phyloP scores from a whole-genome alignment of 1,140 invertebrate genomes.

The Pseudomyrmex sp. region DNA sequence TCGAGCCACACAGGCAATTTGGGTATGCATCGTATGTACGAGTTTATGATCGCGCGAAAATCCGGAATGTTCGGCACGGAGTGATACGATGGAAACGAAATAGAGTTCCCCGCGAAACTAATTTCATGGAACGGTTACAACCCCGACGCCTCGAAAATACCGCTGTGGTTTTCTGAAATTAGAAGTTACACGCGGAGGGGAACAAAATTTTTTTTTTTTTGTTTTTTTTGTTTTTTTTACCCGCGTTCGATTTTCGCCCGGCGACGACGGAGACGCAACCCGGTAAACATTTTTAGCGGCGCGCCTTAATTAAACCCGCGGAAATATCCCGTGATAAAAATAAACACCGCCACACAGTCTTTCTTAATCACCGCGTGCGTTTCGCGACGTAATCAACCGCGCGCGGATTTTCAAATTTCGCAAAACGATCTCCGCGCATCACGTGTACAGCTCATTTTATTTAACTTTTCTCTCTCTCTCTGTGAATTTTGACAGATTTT shows the following conservation, averaged over 20 bases:
- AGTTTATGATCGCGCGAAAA: slow-evolving; percentile 77
- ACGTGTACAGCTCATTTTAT: not conserved
- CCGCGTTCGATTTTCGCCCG: slow-evolving; percentile 29
- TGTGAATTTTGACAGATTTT: not conserved
- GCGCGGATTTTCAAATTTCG: slow-evolving; percentile 3
- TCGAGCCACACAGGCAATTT: slow-evolving; percentile 74
- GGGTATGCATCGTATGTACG: slow-evolving; percentile 74
- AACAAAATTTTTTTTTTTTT: not conserved
- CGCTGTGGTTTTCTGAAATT: slow-evolving; percentile 71
- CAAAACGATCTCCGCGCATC: too few species aligned
- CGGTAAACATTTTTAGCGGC: slow-evolving; percentile 54
- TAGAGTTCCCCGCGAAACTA: slow-evolving; percentile 73
- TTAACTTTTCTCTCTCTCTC: not conserved
- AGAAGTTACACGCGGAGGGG: slow-evolving; percentile 62
- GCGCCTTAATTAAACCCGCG: slow-evolving; percentile 31
- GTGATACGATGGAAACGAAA: slow-evolving; percentile 76
- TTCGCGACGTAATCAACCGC: slow-evolving; percentile 18
- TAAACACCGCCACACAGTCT: slow-evolving; percentile 1
- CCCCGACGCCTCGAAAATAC: slow-evolving; percentile 72
- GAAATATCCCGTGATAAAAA: slow-evolving; percentile 21
- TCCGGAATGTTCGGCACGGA: slow-evolving; percentile 75
- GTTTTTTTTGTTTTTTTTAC: not conserved
- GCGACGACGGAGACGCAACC: slow-evolving; percentile 34
- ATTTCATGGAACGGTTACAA: slow-evolving; percentile 73
- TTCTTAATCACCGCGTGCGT: slow-evolving; percentile 13